These are phyloP conservation scores for Micrasema longulum DNA, from an alignment of 1,140 invertebrate species.

Conservation along the genomic window DNA sequence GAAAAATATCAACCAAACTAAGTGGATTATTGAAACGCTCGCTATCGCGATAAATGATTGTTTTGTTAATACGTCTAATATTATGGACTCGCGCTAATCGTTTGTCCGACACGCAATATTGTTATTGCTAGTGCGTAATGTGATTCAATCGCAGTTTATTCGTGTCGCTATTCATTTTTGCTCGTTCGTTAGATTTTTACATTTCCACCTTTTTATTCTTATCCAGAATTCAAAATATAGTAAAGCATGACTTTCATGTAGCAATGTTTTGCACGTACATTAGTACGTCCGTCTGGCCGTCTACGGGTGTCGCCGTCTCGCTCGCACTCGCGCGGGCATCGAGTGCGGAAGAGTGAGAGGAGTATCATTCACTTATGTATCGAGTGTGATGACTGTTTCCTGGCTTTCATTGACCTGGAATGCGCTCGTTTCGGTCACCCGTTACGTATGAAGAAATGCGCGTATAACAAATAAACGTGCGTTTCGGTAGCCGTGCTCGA, in stretches of 20 bases:
- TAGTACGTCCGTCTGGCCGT: slow-evolving; percentile 44
- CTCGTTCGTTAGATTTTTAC: neutral
- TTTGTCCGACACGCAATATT: slow-evolving; percentile 41
- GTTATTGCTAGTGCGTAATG: slow-evolving; percentile 33
- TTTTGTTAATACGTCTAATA: slow-evolving; percentile 35
- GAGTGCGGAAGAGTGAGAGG: slow-evolving; percentile 23
- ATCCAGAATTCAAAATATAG: slow-evolving; percentile 35
- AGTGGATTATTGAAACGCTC: slow-evolving; percentile 3
- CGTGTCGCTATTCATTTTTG: neutral
- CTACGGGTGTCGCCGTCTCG: slow-evolving; percentile 37
- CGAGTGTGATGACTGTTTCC: slow-evolving; percentile 48
- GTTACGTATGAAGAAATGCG: slow-evolving; percentile 44
- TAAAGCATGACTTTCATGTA: slow-evolving; percentile 50
- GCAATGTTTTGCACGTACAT: slow-evolving; percentile 47
- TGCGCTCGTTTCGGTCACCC: slow-evolving; percentile 51
- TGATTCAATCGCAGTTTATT: slow-evolving; percentile 1
- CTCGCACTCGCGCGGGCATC: neutral
- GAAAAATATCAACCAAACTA: slow-evolving; percentile 7
- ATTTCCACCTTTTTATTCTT: slow-evolving; percentile 11
- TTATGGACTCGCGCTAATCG: slow-evolving; percentile 12
- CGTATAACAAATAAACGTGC: slow-evolving; percentile 33
- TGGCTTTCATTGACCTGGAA: slow-evolving; percentile 60
- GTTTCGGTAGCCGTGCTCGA: slow-evolving; percentile 1
- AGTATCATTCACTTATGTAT: slow-evolving; percentile 33
- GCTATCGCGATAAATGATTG: slow-evolving; percentile 33